Evolutionary conservation across 2,888 invertebrate genomes (phyloP).

Genomic region (Pseudeuparius sepicola): DNA sequence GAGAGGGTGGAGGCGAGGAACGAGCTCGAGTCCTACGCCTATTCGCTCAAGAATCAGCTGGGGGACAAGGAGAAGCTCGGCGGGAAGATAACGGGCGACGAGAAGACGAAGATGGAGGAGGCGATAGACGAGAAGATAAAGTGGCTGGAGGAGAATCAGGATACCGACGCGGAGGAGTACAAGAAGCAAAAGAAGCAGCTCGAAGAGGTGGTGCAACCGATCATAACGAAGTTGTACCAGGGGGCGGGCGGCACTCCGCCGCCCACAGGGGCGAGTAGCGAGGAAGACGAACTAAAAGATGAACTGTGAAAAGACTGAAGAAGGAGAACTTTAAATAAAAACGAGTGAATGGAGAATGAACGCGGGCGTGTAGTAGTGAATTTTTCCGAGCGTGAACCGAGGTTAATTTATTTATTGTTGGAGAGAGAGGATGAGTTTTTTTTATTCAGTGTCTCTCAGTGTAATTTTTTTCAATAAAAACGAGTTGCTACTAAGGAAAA

Average conservation of each 20-base stretch:
- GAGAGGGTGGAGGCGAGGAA: slow-evolving; percentile 94
- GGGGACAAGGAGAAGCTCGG: slow-evolving; percentile 89
- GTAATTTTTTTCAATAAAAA: too few species aligned
- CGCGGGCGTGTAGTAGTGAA: not conserved
- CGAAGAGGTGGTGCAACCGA: slow-evolving; percentile 92
- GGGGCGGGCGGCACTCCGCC: slow-evolving; percentile 72
- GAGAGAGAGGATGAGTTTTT: too few species aligned
- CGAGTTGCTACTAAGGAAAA: too few species aligned
- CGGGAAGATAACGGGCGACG: slow-evolving; percentile 76
- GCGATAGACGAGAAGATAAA: slow-evolving; percentile 96
- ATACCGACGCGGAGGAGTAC: slow-evolving; percentile 84
- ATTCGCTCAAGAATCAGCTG: slow-evolving; percentile 94
- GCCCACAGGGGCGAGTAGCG: slow-evolving; percentile 53
- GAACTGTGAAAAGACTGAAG: slow-evolving; percentile 53
- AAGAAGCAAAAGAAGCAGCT: slow-evolving; percentile 89
- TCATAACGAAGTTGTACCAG: slow-evolving; percentile 93
- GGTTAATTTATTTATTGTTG: too few species aligned
- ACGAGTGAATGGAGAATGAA: slow-evolving; percentile 1
- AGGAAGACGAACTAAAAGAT: slow-evolving; percentile 71
- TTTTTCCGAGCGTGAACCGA: too few species aligned
- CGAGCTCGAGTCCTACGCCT: slow-evolving; percentile 94
- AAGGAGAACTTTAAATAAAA: not conserved
- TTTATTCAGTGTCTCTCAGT: too few species aligned
- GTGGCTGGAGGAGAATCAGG: slow-evolving; percentile 94
- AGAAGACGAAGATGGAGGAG: slow-evolving; percentile 89